A percentile compares a stretch with the other conserved stretches of the same genome.
phyloP scores from a whole-genome alignment of 2,888 invertebrate species.

The Cheilosia pagana region DNA sequence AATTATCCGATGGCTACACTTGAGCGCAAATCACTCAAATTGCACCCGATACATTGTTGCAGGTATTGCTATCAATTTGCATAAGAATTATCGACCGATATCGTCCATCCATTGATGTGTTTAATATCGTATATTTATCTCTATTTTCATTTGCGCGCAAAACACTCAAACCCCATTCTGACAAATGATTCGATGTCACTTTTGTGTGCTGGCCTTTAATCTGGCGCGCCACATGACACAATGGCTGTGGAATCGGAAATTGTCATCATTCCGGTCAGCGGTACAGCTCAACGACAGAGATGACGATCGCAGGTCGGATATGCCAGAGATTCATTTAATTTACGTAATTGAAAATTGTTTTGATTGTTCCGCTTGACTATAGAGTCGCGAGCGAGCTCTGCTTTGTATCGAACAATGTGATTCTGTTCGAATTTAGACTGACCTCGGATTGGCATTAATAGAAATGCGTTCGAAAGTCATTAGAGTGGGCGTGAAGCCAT shows the following conservation, averaged over 20 bases:
- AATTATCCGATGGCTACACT: background rate
- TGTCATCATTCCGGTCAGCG: slow-evolving; percentile 25
- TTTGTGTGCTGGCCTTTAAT: background rate
- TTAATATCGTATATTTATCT: background rate
- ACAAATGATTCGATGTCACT: background rate
- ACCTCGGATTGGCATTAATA: slow-evolving; percentile 17
- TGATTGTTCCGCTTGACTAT: slow-evolving; percentile 10
- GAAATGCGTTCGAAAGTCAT: slow-evolving; percentile 12
- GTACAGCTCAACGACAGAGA: slow-evolving; percentile 10
- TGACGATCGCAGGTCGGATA: slow-evolving; percentile 40
- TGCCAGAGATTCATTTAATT: slow-evolving; percentile 60
- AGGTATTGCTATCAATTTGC: background rate
- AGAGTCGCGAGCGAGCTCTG: background rate
- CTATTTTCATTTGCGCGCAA: background rate
- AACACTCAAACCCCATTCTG: slow-evolving; percentile 1
- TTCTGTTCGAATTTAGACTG: background rate
- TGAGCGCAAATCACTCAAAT: background rate
- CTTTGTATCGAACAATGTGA: background rate
- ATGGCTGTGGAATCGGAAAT: slow-evolving; percentile 30
- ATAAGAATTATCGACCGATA: background rate
- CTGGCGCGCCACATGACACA: slow-evolving; percentile 6
- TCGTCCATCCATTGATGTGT: too few species aligned
- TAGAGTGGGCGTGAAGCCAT: slow-evolving; percentile 7
- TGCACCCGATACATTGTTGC: background rate
- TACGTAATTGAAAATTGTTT: slow-evolving; percentile 61